Evolutionary conservation across 2,113 vertebrate species (phyloP).

Genomic region (Hippocampus zosterae): DNA sequence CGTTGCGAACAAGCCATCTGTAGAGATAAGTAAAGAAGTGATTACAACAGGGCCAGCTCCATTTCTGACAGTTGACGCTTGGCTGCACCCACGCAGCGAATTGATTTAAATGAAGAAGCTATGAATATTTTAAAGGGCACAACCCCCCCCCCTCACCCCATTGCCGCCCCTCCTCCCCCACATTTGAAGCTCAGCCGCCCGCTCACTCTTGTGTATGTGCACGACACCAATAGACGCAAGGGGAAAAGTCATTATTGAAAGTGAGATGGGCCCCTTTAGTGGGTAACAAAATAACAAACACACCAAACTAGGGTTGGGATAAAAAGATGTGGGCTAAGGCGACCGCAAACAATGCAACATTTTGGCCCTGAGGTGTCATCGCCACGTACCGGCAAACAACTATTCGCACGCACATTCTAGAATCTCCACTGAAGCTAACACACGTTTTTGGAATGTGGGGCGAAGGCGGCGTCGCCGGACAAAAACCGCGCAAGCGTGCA

Average conservation of each 20-base stretch:
- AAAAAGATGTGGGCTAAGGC: too few relatives aligned
- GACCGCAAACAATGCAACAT: too few relatives aligned
- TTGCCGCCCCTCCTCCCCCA: slow-evolving; percentile 12
- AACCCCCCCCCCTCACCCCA: slow-evolving; percentile 38
- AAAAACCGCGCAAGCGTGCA: too few relatives aligned
- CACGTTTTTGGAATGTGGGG: too few relatives aligned
- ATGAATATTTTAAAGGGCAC: slow-evolving; percentile 72
- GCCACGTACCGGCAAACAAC: slow-evolving; percentile 13
- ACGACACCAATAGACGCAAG: slow-evolving; percentile 15
- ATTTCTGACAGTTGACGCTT: slow-evolving; percentile 69
- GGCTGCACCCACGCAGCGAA: slow-evolving; percentile 59
- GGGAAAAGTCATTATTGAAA: slow-evolving; percentile 64
- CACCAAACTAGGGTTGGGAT: too few relatives aligned
- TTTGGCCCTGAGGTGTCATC: too few relatives aligned
- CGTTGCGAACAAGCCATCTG: slow-evolving; percentile 65
- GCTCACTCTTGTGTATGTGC: slow-evolving; percentile 10
- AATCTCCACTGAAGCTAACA: too few relatives aligned
- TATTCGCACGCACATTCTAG: too few relatives aligned
- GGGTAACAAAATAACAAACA: too few relatives aligned
- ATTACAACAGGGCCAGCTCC: slow-evolving; percentile 66
- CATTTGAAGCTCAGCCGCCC: slow-evolving; percentile 49
- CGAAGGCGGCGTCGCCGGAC: too few relatives aligned
- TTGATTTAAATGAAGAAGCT: slow-evolving; percentile 76
- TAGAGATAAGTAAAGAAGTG: slow-evolving; percentile 71
- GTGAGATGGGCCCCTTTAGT: slow-evolving; percentile 39